A percentile compares a stretch with the other conserved stretches of the same genome.
Evolutionary conservation across 2,888 invertebrate genomes (phyloP).

Genomic region (Pherbina coryleti): DNA sequence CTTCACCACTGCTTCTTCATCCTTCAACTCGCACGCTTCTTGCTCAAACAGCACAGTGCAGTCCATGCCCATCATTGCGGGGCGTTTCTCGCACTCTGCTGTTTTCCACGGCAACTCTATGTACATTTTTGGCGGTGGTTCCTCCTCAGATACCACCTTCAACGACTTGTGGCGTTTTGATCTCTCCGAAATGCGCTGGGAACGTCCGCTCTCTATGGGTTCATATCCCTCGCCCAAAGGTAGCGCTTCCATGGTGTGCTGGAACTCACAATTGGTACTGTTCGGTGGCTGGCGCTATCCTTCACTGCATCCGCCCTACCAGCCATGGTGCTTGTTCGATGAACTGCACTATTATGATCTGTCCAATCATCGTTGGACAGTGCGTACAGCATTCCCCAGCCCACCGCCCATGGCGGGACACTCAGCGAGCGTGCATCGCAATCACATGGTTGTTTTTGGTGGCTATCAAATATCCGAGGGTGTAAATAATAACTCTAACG

Average conservation of each 20-base stretch:
- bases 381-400: constrained; percentile 55
- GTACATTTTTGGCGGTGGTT: constrained; percentile 97
- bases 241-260: constrained; percentile 91
- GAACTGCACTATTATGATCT: constrained; percentile 92
- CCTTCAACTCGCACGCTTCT: constrained; percentile 18
- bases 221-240: constrained; percentile 96
- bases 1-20: constrained; percentile 57
- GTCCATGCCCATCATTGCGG: constrained; percentile 81
- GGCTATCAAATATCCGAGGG: constrained; percentile 74
- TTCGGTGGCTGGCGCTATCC: constrained; percentile 98
- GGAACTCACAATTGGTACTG: constrained; percentile 84
- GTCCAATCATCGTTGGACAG: constrained; percentile 82
- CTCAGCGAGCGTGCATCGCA: constrained; percentile 86
- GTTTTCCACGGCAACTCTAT: constrained; percentile 86
- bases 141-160: constrained; percentile 92
- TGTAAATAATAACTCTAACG: constrained; percentile 77
- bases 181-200: constrained; percentile 87
- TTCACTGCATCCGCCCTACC: constrained; percentile 85
- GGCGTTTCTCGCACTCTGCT: constrained; percentile 92
- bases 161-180: constrained; percentile 97
- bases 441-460: constrained; percentile 88
- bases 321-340: constrained; percentile 89
- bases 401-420: constrained; percentile 84
- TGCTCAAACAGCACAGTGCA: neutral
- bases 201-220: constrained; percentile 81